A percentile compares a stretch with the other conserved stretches of the same genome.
Conservation (phyloP, 2,888 invertebrate genomes). For the Oxycera nigricornis region DNA sequence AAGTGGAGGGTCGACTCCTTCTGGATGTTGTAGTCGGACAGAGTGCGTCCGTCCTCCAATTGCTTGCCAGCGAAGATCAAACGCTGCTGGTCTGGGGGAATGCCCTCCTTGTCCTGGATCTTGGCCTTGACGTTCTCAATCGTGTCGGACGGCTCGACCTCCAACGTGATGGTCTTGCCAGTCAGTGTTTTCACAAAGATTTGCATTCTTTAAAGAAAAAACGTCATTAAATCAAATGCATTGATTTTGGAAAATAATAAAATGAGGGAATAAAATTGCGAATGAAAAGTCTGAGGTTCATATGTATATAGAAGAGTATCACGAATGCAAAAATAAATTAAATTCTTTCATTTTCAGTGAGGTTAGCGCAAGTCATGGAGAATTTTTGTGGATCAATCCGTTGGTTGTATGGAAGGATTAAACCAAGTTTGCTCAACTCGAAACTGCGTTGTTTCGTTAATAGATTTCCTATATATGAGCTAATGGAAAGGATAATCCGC, state of each 20-base stretch:
- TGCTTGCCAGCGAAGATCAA: slow-evolving; percentile 55
- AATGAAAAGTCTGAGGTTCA: too few relatives aligned
- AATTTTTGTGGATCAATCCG: too few relatives aligned
- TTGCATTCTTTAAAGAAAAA: slow-evolving; percentile 80
- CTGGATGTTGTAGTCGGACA: slow-evolving; percentile 55
- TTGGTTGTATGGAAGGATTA: too few relatives aligned
- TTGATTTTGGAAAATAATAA: slow-evolving; percentile 92
- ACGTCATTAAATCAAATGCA: slow-evolving; percentile 83
- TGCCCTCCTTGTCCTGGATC: slow-evolving; percentile 54
- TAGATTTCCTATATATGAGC: too few relatives aligned
- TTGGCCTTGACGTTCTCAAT: slow-evolving; percentile 55
- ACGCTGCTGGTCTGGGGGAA: slow-evolving; percentile 55
- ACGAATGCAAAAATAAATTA: too few relatives aligned
- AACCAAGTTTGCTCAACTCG: too few relatives aligned
- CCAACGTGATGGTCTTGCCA: slow-evolving; percentile 55
- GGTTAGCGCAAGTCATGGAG: too few relatives aligned
- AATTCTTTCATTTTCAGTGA: too few relatives aligned
- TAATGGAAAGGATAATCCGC: too few relatives aligned
- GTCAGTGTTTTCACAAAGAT: slow-evolving; percentile 55
- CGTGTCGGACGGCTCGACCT: slow-evolving; percentile 55
- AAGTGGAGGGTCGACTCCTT: slow-evolving; percentile 54
- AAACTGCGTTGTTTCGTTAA: too few relatives aligned
- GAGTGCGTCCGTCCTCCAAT: slow-evolving; percentile 53
- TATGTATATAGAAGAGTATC: too few relatives aligned
- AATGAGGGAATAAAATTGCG: too few relatives aligned